Percentiles rank a stretch among this genome's conserved stretches.
These are phyloP conservation scores for Ridgeia piscesae DNA, from an alignment of 1,140 invertebrate genomes.

Conservation along the genomic window DNA sequence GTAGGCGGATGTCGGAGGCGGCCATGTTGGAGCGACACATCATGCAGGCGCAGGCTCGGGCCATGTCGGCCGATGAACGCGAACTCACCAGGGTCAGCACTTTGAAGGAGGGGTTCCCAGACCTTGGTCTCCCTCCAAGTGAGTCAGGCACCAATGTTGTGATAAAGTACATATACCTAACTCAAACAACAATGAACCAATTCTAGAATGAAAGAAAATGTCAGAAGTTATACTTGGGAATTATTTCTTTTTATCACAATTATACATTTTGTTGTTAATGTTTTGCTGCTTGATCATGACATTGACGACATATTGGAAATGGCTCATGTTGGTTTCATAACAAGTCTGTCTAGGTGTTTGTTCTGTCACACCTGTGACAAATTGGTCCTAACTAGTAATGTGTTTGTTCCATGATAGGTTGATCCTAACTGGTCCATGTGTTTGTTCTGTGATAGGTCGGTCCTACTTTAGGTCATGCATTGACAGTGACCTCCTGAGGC, in stretches of 20 bases:
- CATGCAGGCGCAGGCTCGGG: conserved; percentile 55
- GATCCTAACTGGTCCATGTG: background rate
- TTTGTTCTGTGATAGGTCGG: conserved; percentile 35
- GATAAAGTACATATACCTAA: no score
- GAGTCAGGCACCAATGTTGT: conserved; percentile 11
- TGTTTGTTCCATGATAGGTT: background rate
- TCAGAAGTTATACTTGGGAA: no score
- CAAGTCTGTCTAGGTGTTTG: background rate
- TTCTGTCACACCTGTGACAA: background rate
- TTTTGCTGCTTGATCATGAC: no score
- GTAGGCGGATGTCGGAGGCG: conserved; percentile 50
- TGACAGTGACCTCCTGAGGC: conserved; percentile 47
- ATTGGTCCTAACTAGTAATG: background rate
- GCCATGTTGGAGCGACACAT: conserved; percentile 57
- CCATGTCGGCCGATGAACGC: conserved; percentile 56
- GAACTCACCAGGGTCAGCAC: conserved; percentile 43
- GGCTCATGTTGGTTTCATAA: background rate
- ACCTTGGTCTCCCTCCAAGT: conserved; percentile 53
- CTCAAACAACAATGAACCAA: no score
- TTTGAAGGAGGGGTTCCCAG: conserved; percentile 43
- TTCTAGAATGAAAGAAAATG: no score
- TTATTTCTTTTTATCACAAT: no score
- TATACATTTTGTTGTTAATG: no score
- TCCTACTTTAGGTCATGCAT: conserved; percentile 54
- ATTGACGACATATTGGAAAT: background rate